phyloP scores from a whole-genome alignment of 2,888 invertebrate genomes.

The Chelonus formosanus region DNA sequence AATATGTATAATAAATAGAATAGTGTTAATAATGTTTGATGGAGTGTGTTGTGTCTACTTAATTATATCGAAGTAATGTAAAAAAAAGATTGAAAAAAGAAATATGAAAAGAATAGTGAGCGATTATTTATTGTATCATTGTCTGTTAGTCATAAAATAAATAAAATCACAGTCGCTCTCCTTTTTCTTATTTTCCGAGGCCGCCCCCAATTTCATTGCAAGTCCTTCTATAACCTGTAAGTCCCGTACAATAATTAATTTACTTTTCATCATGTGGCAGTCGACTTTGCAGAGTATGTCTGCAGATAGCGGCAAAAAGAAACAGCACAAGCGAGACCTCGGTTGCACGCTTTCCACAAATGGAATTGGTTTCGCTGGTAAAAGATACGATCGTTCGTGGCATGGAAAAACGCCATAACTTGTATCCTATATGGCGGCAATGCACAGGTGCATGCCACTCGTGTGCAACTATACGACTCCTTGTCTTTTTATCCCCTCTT shows the following conservation, averaged over 20 bases:
- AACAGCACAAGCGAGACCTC: slow-evolving; percentile 38
- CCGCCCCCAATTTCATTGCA: slow-evolving; percentile 12
- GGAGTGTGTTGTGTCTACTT: too few relatives aligned
- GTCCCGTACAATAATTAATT: slow-evolving; percentile 34
- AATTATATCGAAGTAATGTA: too few relatives aligned
- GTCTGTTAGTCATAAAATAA: too few relatives aligned
- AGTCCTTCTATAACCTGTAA: slow-evolving; percentile 3
- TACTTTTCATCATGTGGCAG: slow-evolving; percentile 27
- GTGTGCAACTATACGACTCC: slow-evolving; percentile 29
- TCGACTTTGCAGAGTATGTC: not conserved
- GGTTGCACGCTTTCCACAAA: slow-evolving; percentile 55
- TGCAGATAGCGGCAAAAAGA: slow-evolving; percentile 31
- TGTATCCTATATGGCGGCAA: slow-evolving; percentile 62
- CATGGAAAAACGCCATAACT: slow-evolving; percentile 64
- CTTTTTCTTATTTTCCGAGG: not conserved
- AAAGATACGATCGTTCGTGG: slow-evolving; percentile 58
- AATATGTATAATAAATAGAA: too few relatives aligned
- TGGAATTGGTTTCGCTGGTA: slow-evolving; percentile 61
- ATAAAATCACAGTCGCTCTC: not conserved
- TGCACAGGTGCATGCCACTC: slow-evolving; percentile 61
- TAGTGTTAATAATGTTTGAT: too few relatives aligned
- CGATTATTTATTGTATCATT: too few relatives aligned
- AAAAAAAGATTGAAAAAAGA: too few relatives aligned
- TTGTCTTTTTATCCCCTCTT: slow-evolving; percentile 19
- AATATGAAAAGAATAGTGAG: too few relatives aligned